Evolutionary conservation across 2,113 vertebrate genomes (phyloP).

Genomic region (Mesitornis unicolor): DNA sequence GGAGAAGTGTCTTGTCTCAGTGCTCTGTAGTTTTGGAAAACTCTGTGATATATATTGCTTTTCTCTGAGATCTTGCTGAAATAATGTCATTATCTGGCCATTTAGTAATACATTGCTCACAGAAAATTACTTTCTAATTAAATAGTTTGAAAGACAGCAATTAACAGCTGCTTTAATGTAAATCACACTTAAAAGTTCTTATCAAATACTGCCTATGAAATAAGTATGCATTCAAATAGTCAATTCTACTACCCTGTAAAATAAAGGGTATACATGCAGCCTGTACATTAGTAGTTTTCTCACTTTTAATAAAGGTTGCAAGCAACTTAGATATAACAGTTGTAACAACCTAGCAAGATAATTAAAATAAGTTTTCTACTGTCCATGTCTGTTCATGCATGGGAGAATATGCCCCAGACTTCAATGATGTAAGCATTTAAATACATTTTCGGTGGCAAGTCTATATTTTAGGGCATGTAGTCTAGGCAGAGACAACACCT

Average conservation of each 20-base stretch:
- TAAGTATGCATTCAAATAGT: background rate
- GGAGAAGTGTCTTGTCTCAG: background rate
- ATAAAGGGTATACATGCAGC: background rate
- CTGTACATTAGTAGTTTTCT: background rate
- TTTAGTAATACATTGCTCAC: background rate
- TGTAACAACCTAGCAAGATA: background rate
- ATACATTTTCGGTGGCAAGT: background rate
- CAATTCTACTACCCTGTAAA: background rate
- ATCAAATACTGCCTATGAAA: background rate
- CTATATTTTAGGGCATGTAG: background rate
- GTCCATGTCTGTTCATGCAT: fast-evolving
- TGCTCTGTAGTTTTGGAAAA: background rate
- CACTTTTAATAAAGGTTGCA: background rate
- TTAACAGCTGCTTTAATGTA: background rate
- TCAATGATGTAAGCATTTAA: background rate
- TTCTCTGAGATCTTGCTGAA: background rate
- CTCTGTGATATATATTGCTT: background rate
- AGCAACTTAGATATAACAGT: background rate
- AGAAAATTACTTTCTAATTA: background rate
- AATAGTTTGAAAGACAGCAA: background rate
- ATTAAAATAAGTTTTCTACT: background rate
- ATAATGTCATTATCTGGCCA: background rate
- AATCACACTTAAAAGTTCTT: background rate
- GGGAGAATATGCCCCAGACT: background rate
- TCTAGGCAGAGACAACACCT: background rate